phyloP scores from a whole-genome alignment of 2,888 invertebrate species.

The Apamea sordens region DNA sequence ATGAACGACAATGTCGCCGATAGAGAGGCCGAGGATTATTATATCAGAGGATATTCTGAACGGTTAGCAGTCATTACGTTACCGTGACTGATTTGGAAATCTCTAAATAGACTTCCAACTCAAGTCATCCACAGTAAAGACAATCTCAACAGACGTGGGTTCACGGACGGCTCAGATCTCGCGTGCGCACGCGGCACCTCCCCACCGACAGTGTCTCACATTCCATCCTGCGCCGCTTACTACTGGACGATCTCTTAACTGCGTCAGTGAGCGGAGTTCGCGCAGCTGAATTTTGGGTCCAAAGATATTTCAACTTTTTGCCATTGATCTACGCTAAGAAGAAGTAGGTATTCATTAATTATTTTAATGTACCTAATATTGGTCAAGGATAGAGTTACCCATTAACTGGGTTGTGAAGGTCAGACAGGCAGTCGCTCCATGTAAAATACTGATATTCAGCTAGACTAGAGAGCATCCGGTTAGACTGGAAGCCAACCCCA shows the following conservation, averaged over 20 bases:
- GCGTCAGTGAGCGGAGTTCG: no score
- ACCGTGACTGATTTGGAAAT: not conserved
- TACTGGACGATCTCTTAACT: no score
- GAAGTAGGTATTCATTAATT: not conserved
- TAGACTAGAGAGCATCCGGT: no score
- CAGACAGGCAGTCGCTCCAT: no score
- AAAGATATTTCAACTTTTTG: not conserved
- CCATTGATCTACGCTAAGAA: not conserved
- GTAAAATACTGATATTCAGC: no score
- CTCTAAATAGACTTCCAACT: not conserved
- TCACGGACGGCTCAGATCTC: not conserved
- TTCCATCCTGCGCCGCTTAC: not conserved
- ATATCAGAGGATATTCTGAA: slow-evolving; percentile 84
- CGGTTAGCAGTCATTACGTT: slow-evolving; percentile 71
- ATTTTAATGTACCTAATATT: not conserved
- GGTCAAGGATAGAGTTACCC: not conserved
- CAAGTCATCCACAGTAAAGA: not conserved
- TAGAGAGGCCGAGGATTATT: slow-evolving; percentile 83
- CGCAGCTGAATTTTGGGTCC: not conserved
- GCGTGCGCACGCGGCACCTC: no score
- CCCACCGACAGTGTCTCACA: no score
- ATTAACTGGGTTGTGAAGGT: no score
- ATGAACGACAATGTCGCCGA: slow-evolving; percentile 85
- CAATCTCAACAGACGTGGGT: not conserved
- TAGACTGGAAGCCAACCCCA: no score